Evolutionary conservation across 2,797 vertebrate genomes (phyloP).

Genomic region (Eulemur albifrons): DNA sequence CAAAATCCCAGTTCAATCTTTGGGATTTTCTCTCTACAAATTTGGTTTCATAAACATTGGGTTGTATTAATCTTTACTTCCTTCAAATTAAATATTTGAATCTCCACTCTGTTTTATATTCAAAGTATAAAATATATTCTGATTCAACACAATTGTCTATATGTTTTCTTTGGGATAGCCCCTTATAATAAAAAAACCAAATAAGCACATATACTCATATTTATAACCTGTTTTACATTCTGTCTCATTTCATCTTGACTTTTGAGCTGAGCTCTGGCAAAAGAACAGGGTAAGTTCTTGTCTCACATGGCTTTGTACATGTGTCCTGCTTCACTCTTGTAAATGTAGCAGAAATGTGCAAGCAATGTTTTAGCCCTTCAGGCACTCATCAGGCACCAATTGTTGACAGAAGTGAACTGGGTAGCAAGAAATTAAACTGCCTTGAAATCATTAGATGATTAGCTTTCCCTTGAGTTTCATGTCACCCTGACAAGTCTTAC

Average conservation of each 20-base stretch:
- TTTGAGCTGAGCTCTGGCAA: background rate
- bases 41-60: background rate
- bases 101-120: background rate
- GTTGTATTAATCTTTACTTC: background rate
- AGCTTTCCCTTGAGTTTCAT: slow-evolving; percentile 19
- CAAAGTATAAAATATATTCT: background rate
- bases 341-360: slow-evolving; percentile 39
- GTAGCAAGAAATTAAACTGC: slow-evolving; percentile 16
- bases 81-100: slow-evolving; percentile 3
- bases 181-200: slow-evolving; percentile 1
- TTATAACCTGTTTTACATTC: slow-evolving; percentile 18
- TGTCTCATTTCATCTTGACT: background rate
- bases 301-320: background rate
- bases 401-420: slow-evolving; percentile 44
- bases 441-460: slow-evolving; percentile 62
- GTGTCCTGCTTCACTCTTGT: background rate
- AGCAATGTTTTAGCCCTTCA: background rate
- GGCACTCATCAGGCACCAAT: background rate
- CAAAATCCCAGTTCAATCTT: background rate
- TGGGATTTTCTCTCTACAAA: background rate
- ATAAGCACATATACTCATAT: background rate
- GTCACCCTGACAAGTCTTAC: slow-evolving; percentile 39
- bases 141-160: background rate
- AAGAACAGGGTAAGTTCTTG: background rate
- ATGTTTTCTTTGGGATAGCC: background rate